Conservation (phyloP, 2,888 invertebrate genomes). For the Prionchulus punctatus region DNA sequence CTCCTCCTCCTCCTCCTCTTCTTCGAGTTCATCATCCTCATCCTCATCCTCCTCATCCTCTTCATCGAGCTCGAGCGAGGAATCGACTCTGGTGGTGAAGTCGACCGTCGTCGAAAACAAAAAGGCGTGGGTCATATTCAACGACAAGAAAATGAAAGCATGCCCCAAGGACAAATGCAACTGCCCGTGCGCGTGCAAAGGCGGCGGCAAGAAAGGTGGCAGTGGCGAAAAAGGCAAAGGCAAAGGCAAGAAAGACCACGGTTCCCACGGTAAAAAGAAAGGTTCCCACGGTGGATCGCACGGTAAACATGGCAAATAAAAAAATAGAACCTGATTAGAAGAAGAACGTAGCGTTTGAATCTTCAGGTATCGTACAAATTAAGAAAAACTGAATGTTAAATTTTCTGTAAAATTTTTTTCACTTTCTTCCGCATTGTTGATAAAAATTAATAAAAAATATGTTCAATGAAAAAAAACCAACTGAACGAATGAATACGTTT, state of each 20-base stretch:
- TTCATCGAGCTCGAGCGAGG: not conserved
- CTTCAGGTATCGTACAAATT: no score
- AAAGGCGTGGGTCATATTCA: not conserved
- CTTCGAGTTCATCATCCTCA: not conserved
- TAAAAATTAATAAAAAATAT: no score
- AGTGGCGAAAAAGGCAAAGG: slow-evolving; percentile 1
- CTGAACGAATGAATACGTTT: no score
- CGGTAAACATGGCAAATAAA: no score
- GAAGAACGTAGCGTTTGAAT: no score
- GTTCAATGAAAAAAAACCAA: no score
- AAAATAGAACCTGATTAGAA: no score
- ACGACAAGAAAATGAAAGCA: not conserved
- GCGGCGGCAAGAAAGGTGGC: not conserved
- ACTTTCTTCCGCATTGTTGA: no score
- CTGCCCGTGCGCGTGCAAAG: not conserved
- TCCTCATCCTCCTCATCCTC: not conserved
- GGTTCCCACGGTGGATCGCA: no score
- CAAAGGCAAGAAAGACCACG: not conserved
- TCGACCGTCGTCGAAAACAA: not conserved
- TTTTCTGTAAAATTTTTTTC: no score
- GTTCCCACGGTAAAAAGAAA: no score
- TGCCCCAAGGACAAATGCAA: not conserved
- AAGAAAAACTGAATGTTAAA: no score
- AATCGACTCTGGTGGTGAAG: not conserved
- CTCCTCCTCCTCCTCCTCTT: not conserved